A percentile compares a stretch with the other conserved stretches of the same genome.
These are phyloP conservation scores for Nannospalax galili DNA, from an alignment of 2,113 vertebrate species.

Conservation along the genomic window DNA sequence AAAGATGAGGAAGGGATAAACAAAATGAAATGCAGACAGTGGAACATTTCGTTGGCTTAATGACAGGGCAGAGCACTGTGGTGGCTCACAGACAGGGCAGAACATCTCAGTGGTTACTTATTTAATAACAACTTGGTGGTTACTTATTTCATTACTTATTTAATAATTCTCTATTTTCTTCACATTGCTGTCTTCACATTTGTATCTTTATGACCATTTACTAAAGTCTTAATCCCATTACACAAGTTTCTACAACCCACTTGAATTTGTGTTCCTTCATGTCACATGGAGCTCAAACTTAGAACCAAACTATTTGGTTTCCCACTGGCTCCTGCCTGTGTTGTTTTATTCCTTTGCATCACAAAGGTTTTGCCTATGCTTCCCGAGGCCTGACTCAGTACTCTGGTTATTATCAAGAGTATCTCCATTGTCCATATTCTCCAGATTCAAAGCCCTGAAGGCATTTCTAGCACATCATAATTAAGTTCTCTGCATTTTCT, in stretches of 20 bases:
- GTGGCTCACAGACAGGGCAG: not conserved
- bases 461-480: not conserved
- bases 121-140: not conserved
- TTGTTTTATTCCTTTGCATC: not conserved
- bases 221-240: not conserved
- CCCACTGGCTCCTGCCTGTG: not conserved
- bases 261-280: not conserved
- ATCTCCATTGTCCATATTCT: not conserved
- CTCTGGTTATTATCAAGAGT: not conserved
- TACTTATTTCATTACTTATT: not conserved
- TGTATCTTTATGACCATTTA: not conserved
- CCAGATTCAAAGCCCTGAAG: not conserved
- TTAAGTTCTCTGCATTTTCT: not conserved
- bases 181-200: not conserved
- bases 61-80: not conserved
- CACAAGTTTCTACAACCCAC: not conserved
- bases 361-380: not conserved
- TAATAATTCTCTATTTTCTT: not conserved
- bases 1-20: not conserved
- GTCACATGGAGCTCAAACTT: not conserved
- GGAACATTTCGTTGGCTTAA: too few relatives aligned
- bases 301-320: not conserved
- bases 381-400: not conserved
- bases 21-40: not conserved
- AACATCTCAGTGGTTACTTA: not conserved